Evolutionary conservation across 2,113 vertebrate species (phyloP), one percentile per base, ranked within the genome.

Genomic region (Silurus asotus): DNA sequence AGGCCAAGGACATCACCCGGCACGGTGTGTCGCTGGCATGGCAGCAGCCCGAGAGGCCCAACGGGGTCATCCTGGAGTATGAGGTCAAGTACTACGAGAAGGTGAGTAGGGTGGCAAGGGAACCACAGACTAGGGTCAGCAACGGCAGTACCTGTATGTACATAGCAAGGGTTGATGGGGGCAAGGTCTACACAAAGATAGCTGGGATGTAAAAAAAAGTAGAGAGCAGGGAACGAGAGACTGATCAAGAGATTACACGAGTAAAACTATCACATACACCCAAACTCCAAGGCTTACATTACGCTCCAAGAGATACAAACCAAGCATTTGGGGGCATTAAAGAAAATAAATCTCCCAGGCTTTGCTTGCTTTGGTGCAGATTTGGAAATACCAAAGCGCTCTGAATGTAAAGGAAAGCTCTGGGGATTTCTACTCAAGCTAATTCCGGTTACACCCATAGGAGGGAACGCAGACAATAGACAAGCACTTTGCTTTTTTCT

Each of bases 81-180:
- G 98, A 99, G 95, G 97, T 99, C 95, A 99, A 99, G 90, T 99
- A 99, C 93, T 99, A 99, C 61, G 97, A 99, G 91, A 99, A 99
- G 97, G 98, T 99, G 96, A 95, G 93, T 10, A 55, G 59, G 58
- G 55, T 20, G 62, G 2, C 20, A 75, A 87, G 91, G 88, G 91
- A 92, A 92, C 87, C 87, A 74, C 84, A 81, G 88, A 88, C 67
- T 53, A 10, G 77, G 48, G 79, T 55, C 69, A 37, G 23, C 64
- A 64, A 9, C 56, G 5, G 17, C 65, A 25, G 3, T 1, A 51
- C 58, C 48, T 84, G 76, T 15, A 85, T 19, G 11, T 55, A 53
- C 23, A 9, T 37, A 28, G 64, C 20, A 58, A 8, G 28, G 62
- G 56, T 37, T 37, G 37, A 37, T 37, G 37, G 37, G 14, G 48